These are phyloP conservation scores for Felis chaus DNA, from an alignment of 2,113 vertebrate genomes.

Conservation along the genomic window DNA sequence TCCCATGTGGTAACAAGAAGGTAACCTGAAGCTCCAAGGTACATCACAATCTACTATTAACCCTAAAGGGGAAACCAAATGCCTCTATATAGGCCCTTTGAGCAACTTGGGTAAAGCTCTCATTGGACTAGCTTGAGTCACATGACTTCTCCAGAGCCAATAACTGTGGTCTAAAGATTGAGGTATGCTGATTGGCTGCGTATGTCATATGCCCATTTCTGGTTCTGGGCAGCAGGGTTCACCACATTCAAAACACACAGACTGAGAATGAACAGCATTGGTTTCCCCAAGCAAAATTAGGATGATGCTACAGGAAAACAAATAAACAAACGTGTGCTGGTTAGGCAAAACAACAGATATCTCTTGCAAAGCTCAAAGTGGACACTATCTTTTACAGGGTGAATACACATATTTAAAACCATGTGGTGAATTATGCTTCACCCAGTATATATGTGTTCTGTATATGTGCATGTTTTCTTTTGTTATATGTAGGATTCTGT, in stretches of 20 bases:
- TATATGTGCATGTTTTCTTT: not conserved
- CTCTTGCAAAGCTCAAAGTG: slow-evolving; percentile 11
- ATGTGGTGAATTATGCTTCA: not conserved
- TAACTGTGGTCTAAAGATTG: not conserved
- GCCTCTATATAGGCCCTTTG: not conserved
- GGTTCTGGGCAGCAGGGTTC: not conserved
- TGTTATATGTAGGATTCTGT: not conserved
- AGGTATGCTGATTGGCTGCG: not conserved
- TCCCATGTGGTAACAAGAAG: not conserved
- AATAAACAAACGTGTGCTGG: not conserved
- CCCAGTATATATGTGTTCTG: not conserved
- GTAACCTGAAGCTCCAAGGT: not conserved
- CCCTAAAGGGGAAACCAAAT: not conserved
- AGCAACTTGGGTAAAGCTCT: not conserved
- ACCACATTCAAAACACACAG: not conserved
- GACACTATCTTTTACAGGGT: not conserved
- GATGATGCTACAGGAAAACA: not conserved
- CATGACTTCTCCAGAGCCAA: not conserved
- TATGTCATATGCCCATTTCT: not conserved
- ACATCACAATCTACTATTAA: not conserved
- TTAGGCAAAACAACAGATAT: slow-evolving; percentile 23
- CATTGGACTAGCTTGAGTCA: not conserved
- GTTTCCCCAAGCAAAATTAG: not conserved
- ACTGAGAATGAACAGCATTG: not conserved
- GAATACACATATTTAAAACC: not conserved